Base-by-base conservation (phyloP, 1,140 invertebrate genomes). In the Anastrepha ludens region DNA sequence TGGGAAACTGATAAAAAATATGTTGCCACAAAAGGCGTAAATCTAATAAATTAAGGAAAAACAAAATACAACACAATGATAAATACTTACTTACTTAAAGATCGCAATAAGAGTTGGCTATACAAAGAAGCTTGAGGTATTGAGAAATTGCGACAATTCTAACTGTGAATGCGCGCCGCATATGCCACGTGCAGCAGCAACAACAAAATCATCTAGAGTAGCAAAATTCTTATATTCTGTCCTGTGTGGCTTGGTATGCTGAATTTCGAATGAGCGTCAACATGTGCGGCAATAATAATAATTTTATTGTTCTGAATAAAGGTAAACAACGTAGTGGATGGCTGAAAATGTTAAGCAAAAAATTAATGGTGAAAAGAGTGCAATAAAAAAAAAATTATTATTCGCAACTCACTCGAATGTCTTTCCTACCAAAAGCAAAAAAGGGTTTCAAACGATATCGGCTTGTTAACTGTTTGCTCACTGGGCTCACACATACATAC, bases 291-390 rank as follows among this genome's bases (percentile, higher is more conserved):
- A 86, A 86, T 86, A 86, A 86, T 58, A 86, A 86, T 86, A 86
- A 86, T 60, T 86, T 86, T 86, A 86, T 86, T 86, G 85, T 86
- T 64, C 62, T 60, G 5, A 86, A 86, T 86, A 86, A 86, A 86
- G 85, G 85, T 86, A 64, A 62, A 86, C 85, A 86, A 60, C 85
- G 20, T 39, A 60, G 41, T 44, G 85, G 17, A 86, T 60, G 85
- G 20, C 13, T 7, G 20, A 5, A 47, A 50, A 29, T 47, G 74
- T 81, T 29, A 29, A 41, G 20, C 39, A 81, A 20, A 81, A 81
- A 20, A 15, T 11, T n/a, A 58, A 58, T 50, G 41, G 8, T 9
- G 29, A 13, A 64, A 64, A 2, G 41, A n/a, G 39, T 6, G 29
- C 41, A 15, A n/a, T 13, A 86, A 86, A 86, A 81, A 81, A 47